Base-by-base conservation (phyloP, 2,888 invertebrate species). In the Agrotis puta region DNA sequence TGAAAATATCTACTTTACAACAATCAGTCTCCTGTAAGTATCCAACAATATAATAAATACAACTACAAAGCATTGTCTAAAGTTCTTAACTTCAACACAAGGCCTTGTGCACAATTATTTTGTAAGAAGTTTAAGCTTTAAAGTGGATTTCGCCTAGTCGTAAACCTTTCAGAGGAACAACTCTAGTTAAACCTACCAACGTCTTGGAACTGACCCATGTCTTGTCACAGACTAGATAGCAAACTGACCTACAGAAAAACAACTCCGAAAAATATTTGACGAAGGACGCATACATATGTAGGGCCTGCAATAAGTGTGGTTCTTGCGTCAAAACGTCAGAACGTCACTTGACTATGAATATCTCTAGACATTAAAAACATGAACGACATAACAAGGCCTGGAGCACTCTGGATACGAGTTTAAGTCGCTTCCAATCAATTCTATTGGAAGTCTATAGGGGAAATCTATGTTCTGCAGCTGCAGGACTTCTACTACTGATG, bases 81-180 rank as follows among this genome's bases (percentile, higher is more conserved):
- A 71, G 48, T 70, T 70, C 53, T 50, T 76, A 64, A 68, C 70
- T 58, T 54, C 47, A 54, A 63, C 50, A 54, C 58, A 24, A 59
- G 13, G 50, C 50, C 48, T 62, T 27, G 58, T 57, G 47, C 48
- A 62, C 73, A 70, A 81, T 65, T 65, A 72, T 82, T 71, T 81
- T 71, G 51, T 67, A 24, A 82, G 73, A 58, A 78, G 73, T 78
- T 77, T 66, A 64, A 64, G 56, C 82, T 78, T 67, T 67, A 67
- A 62, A 72, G 64, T 50, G 65, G 79, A 82, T 78, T 50, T 47
- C 53, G 64, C 72, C 62, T 68, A 64, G 77, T 70, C 73, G 79
- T 79, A 79, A 82, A 73, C 83, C 65, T 66, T 65, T 57, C 54
- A 51, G 45, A 65, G 62, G 61, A 69, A 75, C 65, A 71, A 39